These are phyloP conservation scores for Litoditis marina DNA, from an alignment of 2,888 invertebrate species.

Conservation along the genomic window DNA sequence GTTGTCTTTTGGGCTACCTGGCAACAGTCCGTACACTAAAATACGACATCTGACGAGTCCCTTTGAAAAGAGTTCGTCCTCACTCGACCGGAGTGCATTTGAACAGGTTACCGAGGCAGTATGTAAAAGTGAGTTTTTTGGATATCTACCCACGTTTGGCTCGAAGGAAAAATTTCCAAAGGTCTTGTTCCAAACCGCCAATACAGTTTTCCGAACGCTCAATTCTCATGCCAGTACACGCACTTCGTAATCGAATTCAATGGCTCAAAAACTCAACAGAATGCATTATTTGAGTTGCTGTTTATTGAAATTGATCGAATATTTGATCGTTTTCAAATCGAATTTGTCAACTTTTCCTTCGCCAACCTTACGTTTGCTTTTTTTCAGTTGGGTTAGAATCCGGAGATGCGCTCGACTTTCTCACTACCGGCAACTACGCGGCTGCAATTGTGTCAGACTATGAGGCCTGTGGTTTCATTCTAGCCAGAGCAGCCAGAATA, in stretches of 20 bases:
- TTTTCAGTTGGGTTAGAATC: constrained; percentile 18
- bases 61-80: constrained; percentile 14
- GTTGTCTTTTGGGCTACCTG: constrained; percentile 15
- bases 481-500: constrained; percentile 12
- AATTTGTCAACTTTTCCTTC: too few relatives aligned
- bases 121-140: constrained; percentile 5
- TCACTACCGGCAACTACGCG: constrained; percentile 22
- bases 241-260: too few relatives aligned
- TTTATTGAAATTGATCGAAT: too few relatives aligned
- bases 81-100: constrained; percentile 8
- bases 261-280: too few relatives aligned
- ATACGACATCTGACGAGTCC: constrained; percentile 22
- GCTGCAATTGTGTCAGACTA: constrained; percentile 23
- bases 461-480: constrained; percentile 23
- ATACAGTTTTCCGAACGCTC: neutral
- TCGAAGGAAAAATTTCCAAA: too few relatives aligned
- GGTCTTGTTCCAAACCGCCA: too few relatives aligned
- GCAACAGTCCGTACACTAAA: constrained; percentile 22
- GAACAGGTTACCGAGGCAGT: neutral
- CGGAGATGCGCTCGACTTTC: constrained; percentile 18
- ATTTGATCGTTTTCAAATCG: too few relatives aligned
- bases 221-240: neutral
- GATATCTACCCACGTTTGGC: too few relatives aligned
- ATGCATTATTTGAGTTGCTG: too few relatives aligned
- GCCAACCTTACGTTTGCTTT: neutral